Evolutionary conservation across 2,888 invertebrate species (phyloP).

Genomic region (Caradrina clavipalpis): DNA sequence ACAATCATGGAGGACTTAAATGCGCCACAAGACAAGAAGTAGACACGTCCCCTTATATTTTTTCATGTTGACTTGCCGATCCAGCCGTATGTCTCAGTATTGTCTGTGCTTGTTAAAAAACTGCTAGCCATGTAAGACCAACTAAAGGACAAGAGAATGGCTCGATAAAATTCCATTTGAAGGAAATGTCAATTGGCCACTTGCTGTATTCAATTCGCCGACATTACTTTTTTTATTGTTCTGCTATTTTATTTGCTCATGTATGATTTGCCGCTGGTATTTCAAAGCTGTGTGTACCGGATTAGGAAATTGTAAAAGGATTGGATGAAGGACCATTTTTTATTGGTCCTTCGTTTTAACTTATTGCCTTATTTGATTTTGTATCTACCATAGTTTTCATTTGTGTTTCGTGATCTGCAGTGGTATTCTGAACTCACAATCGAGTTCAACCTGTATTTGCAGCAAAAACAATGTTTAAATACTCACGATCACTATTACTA

Average conservation of each 20-base stretch:
- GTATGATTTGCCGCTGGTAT: constrained; percentile 56
- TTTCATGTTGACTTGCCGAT: constrained; percentile 29
- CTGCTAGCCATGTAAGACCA: constrained; percentile 61
- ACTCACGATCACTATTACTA: neutral
- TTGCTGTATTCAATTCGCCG: constrained; percentile 58
- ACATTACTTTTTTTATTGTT: constrained; percentile 57
- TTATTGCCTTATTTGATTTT: constrained; percentile 23
- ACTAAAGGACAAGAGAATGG: constrained; percentile 76
- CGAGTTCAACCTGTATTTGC: neutral
- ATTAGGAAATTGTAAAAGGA: constrained; percentile 54
- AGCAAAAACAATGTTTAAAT: neutral
- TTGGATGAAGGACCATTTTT: constrained; percentile 32
- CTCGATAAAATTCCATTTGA: constrained; percentile 73
- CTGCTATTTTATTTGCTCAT: constrained; percentile 54
- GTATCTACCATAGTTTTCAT: neutral
- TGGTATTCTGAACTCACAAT: neutral
- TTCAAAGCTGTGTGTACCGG: constrained; percentile 43
- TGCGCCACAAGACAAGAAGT: constrained; percentile 11
- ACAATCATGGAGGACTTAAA: constrained; percentile 16
- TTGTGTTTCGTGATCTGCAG: neutral
- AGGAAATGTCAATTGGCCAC: constrained; percentile 71
- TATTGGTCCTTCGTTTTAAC: constrained; percentile 10
- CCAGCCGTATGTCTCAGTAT: constrained; percentile 60
- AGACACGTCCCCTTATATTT: constrained; percentile 20
- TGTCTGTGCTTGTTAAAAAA: constrained; percentile 65